Base-by-base conservation (phyloP, 1,140 invertebrate genomes). In the Psilanteris sp. region DNA sequence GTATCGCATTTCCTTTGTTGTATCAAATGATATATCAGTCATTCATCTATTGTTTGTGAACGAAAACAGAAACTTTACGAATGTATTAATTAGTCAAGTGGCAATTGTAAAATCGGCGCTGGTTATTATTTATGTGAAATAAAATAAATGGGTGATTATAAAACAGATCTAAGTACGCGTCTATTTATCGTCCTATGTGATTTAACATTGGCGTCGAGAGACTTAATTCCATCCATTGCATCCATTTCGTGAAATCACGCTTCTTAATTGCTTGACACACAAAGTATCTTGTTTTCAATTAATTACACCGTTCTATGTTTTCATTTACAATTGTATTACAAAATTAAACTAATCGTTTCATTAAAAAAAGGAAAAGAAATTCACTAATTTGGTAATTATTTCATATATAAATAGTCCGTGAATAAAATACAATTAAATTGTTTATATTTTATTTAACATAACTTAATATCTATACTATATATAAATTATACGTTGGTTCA, bases 261-360 rank as follows among this genome's bases (percentile, higher is more conserved):
- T 41, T 16, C 20, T 41, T 64, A 64, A 64, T 64, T 64, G 59
- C 59, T 52, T 52, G 59, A 64, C 59, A 64, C 20, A 64, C 59
- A 64, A 64, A 64, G 26, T 52, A 52, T 52, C 27, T 64, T 13
- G 11, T 64, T 41, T 64, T 64, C 37, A 52, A 64, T 64, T 64
- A 52, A 64, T 64, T 64, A 52, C 32, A 39, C 43, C 14, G 37
- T 39, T 62, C 32, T 20, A 34, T 48, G 46, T 62, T 44, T 44
- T 57, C 22, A 24, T 24, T 14, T 24, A 8, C 37, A 27, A 10
- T 37, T 52, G 13, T 11, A 16, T 16, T 4, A 44, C 2, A 39
- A 39, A 39, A 11, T 39, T 7, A 8, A 10, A 10, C 4, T n/a
- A 13, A 11, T 39, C n/a, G n/a, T 6, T 22, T 41, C 22, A 41